Percentiles rank a stretch among this genome's conserved stretches.
Conservation (phyloP, 1,140 invertebrate species). For the Stenopsyche tienmushanensis region DNA sequence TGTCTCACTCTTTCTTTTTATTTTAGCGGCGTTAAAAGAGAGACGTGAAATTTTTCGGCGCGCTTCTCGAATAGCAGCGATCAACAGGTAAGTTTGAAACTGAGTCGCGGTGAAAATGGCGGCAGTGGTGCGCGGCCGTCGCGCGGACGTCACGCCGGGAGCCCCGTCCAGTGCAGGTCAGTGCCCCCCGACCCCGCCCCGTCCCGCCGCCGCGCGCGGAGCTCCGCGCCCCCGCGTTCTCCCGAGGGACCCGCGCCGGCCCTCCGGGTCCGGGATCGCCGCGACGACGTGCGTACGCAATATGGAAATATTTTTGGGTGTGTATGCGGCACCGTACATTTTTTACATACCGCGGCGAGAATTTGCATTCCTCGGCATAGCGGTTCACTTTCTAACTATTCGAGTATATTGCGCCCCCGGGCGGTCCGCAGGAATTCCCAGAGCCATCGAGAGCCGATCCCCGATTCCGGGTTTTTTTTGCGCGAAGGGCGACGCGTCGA, state of each 20-base stretch:
- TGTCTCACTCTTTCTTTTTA: neutral
- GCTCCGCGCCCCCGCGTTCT: no score
- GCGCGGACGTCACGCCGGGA: constrained; percentile 4
- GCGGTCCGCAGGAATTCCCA: no score
- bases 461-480: no score
- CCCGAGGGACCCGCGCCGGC: neutral
- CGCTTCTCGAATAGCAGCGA: neutral
- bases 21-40: neutral
- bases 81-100: constrained; percentile 18
- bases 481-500: no score
- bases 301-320: constrained; percentile 5
- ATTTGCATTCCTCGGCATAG: constrained; percentile 16
- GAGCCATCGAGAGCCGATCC: no score
- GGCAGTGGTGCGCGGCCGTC: constrained; percentile 1
- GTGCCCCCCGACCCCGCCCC: neutral
- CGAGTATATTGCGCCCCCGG: neutral
- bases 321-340: neutral
- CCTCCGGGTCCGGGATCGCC: neutral
- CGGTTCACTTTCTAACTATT: constrained; percentile 7
- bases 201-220: no score
- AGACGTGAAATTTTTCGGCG: neutral
- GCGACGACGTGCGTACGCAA: neutral
- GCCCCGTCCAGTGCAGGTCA: neutral
- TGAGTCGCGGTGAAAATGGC: constrained; percentile 16
- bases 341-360: constrained; percentile 11